These are phyloP conservation scores for Drosophila conformis DNA, from an alignment of 2,888 invertebrate genomes.

Conservation along the genomic window DNA sequence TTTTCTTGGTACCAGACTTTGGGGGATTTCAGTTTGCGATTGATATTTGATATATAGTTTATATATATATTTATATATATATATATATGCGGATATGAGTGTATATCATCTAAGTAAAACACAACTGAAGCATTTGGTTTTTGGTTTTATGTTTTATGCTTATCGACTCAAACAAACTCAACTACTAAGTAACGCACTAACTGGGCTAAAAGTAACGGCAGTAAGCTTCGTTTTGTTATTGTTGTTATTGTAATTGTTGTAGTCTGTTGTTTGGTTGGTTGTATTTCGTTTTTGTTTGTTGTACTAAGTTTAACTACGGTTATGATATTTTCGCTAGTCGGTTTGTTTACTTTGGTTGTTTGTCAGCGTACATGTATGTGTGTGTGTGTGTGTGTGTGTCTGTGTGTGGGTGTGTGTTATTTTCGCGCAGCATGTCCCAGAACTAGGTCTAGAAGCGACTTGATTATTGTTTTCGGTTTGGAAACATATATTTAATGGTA, in stretches of 20 bases:
- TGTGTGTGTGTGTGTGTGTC: constrained; percentile 18
- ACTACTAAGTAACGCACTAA: constrained; percentile 73
- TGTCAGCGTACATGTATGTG: constrained; percentile 23
- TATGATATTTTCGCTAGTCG: constrained; percentile 12
- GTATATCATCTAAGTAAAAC: constrained; percentile 66
- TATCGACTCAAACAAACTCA: constrained; percentile 67
- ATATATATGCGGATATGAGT: constrained; percentile 30
- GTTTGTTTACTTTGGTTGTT: constrained; percentile 25
- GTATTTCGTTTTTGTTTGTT: constrained; percentile 18
- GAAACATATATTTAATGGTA: constrained; percentile 19
- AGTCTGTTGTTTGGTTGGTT: constrained; percentile 34
- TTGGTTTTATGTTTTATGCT: constrained; percentile 32
- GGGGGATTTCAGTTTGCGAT: constrained; percentile 11
- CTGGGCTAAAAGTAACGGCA: constrained; percentile 70
- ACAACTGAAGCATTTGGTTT: constrained; percentile 65
- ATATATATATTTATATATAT: constrained; percentile 27
- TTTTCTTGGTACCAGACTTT: constrained; percentile 49
- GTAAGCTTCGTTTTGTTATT: constrained; percentile 56
- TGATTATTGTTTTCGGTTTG: constrained; percentile 14
- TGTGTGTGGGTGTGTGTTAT: neutral
- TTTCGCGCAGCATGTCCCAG: constrained; percentile 41
- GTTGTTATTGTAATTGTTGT: constrained; percentile 17
- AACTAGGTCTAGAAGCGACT: constrained; percentile 57
- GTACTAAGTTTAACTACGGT: constrained; percentile 17
- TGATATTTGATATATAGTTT: constrained; percentile 11